Conservation (phyloP, 1,140 invertebrate genomes). For the Dinoponera quadriceps region DNA sequence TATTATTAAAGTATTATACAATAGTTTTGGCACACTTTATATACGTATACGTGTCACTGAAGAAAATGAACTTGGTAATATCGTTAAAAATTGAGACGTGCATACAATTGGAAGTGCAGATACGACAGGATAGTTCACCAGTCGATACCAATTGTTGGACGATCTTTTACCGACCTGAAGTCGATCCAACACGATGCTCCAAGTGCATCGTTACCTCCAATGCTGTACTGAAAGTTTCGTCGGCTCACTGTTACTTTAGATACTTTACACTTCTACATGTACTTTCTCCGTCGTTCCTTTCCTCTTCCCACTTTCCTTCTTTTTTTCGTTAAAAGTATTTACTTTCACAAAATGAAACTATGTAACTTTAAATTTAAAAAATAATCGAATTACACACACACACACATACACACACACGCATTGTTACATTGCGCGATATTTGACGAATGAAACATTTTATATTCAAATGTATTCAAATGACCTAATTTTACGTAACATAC, state of each 20-base stretch:
- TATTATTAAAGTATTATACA: too few species aligned
- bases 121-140: background rate
- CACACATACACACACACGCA: background rate
- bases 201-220: conserved; percentile 52
- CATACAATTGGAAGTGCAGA: conserved; percentile 1
- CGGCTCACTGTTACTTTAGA: conserved; percentile 16
- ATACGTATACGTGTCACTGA: background rate
- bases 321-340: background rate
- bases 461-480: background rate
- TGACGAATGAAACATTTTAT: background rate
- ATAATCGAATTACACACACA: background rate
- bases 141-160: conserved; percentile 31
- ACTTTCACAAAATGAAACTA: background rate
- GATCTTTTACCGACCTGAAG: background rate
- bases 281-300: background rate
- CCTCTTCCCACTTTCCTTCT: background rate
- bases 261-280: conserved; percentile 9
- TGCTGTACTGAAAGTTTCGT: conserved; percentile 36
- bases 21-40: too few species aligned
- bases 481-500: background rate
- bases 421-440: background rate
- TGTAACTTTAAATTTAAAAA: conserved; percentile 2
- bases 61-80: background rate
- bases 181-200: conserved; percentile 14
- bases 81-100: background rate